phyloP scores from a whole-genome alignment of 2,888 invertebrate species.

The Tuta absoluta region DNA sequence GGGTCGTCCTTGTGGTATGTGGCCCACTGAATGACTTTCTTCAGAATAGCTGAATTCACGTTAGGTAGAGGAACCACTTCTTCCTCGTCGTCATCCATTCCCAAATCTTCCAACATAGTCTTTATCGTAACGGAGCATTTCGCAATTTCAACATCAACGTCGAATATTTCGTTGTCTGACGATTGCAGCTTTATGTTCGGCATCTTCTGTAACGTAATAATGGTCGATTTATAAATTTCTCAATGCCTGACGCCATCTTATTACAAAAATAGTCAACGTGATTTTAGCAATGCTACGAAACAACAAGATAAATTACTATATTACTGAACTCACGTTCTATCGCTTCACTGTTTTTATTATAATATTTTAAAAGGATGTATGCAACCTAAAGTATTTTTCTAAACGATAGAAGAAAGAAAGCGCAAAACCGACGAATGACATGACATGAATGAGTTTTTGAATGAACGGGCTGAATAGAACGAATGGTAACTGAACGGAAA shows the following conservation, averaged over 20 bases:
- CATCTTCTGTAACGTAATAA: conserved; percentile 87
- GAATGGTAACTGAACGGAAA: too few relatives aligned
- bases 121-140: conserved; percentile 99
- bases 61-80: conserved; percentile 98
- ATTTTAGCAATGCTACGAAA: background rate
- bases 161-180: conserved; percentile 96
- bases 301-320: background rate
- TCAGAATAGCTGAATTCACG: conserved; percentile 97
- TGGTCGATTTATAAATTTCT: background rate
- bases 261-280: conserved; percentile 27
- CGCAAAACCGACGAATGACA: conserved; percentile 2
- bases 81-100: conserved; percentile 95
- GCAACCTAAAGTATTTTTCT: background rate
- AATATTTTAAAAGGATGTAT: background rate
- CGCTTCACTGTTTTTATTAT: background rate
- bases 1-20: conserved; percentile 98
- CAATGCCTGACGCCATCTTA: conserved; percentile 41
- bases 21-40: conserved; percentile 96
- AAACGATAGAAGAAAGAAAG: conserved; percentile 1
- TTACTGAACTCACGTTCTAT: background rate
- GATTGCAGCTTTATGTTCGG: conserved; percentile 97
- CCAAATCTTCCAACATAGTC: conserved; percentile 97
- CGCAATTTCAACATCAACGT: conserved; percentile 97
- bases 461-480: too few relatives aligned
- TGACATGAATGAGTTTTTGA: background rate